Evolutionary conservation across 2,797 vertebrate species (phyloP).

Genomic region (Adelosebastes latens): DNA sequence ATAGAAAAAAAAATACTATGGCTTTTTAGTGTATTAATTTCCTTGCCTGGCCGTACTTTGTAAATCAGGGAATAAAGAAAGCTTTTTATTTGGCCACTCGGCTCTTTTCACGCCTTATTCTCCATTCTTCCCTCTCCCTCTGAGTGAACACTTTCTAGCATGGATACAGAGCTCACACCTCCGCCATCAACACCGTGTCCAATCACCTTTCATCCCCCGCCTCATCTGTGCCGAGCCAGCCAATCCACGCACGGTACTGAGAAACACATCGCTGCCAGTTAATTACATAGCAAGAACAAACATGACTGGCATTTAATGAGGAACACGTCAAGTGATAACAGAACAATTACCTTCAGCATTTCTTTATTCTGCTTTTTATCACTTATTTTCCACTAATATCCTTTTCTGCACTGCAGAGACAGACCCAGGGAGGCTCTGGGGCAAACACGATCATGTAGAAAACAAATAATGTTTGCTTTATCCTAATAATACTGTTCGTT

Average conservation of each 20-base stretch:
- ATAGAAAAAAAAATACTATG: neutral
- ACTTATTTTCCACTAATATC: neutral
- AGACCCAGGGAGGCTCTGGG: neutral
- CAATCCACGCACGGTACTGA: slow-evolving; percentile 66
- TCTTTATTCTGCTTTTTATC: slow-evolving; percentile 6
- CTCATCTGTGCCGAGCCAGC: slow-evolving; percentile 59
- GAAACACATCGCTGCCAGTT: slow-evolving; percentile 69
- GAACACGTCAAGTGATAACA: slow-evolving; percentile 49
- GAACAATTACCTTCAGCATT: slow-evolving; percentile 44
- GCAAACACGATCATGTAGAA: neutral
- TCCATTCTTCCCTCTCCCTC: slow-evolving; percentile 55
- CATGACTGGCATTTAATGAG: slow-evolving; percentile 83
- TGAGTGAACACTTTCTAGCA: slow-evolving; percentile 74
- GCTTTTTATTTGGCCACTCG: slow-evolving; percentile 11
- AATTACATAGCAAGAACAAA: slow-evolving; percentile 78
- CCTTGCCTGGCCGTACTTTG: neutral
- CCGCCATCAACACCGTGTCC: slow-evolving; percentile 72
- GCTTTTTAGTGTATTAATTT: neutral
- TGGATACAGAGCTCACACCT: slow-evolving; percentile 84
- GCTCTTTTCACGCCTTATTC: slow-evolving; percentile 36
- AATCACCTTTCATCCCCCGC: slow-evolving; percentile 80
- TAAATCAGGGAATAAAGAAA: slow-evolving; percentile 33
- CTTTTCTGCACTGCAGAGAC: slow-evolving; percentile 10
- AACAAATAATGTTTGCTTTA: neutral
- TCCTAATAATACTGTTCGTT: neutral